Evolutionary conservation across 2,888 invertebrate genomes (phyloP).

Genomic region (Acanthosepion esculentum): DNA sequence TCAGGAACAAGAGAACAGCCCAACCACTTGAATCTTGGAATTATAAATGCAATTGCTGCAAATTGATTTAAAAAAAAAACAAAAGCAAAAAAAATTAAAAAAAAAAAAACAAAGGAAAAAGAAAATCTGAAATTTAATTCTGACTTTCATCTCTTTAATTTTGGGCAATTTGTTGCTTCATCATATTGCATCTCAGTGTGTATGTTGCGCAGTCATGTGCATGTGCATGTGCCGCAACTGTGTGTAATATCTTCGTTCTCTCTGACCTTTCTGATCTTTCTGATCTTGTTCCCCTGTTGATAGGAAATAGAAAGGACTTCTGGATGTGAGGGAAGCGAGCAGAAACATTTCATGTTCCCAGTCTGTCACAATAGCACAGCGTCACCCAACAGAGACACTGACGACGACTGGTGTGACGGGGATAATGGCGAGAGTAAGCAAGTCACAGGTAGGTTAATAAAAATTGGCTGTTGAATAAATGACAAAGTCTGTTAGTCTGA

Average conservation of each 20-base stretch:
- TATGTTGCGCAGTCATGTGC: constrained; percentile 4
- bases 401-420: constrained; percentile 33
- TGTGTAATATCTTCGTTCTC: not conserved
- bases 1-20: constrained; percentile 33
- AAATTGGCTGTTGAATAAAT: not conserved
- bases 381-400: constrained; percentile 33
- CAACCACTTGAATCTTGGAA: not conserved
- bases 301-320: constrained; percentile 33
- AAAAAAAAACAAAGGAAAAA: not conserved
- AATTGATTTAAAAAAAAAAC: not conserved
- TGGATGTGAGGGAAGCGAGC: constrained; percentile 11
- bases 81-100: too few species aligned
- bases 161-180: constrained; percentile 33
- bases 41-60: not conserved
- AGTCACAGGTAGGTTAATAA: constrained; percentile 33
- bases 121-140: not conserved
- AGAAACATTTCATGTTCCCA: constrained; percentile 33
- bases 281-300: constrained; percentile 33
- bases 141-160: constrained; percentile 3
- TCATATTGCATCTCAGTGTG: constrained; percentile 33
- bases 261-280: constrained; percentile 2
- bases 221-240: constrained; percentile 4
- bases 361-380: constrained; percentile 33
- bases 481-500: not conserved
- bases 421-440: constrained; percentile 33